These are phyloP conservation scores for Cassiopea xamachana DNA, from an alignment of 30 jellyfish, hydroid and myxozoan species.

Conservation along the genomic window DNA sequence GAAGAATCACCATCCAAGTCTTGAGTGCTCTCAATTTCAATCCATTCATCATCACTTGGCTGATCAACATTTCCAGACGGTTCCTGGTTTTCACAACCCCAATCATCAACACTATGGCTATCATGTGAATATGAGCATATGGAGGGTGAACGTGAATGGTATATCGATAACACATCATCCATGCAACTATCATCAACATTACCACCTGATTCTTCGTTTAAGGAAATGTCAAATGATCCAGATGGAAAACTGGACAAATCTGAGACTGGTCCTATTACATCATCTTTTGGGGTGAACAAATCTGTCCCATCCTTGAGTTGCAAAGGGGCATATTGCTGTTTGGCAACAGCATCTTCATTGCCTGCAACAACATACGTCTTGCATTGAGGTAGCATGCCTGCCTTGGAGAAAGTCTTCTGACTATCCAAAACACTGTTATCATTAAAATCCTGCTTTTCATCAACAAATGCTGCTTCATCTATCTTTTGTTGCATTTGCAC, in stretches of 20 bases:
- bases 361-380: too few species aligned
- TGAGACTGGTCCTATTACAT: background rate
- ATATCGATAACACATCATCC: background rate
- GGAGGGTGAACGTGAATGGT: slow-evolving; percentile 44
- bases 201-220: background rate
- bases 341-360: too few species aligned
- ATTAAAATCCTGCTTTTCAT: background rate
- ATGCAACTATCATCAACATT: slow-evolving; percentile 8
- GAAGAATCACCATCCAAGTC: background rate
- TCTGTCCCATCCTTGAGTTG: background rate
- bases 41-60: slow-evolving; percentile 27
- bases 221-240: background rate
- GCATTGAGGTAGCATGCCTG: too few species aligned
- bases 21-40: slow-evolving; percentile 14
- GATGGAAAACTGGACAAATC: background rate
- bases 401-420: too few species aligned
- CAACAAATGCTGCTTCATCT: background rate
- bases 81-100: slow-evolving; percentile 49
- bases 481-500: too few species aligned
- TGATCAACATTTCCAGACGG: background rate
- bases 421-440: background rate
- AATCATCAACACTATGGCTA: slow-evolving; percentile 35
- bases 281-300: background rate
- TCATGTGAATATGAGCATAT: slow-evolving; percentile 48
- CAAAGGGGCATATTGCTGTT: background rate